These are phyloP conservation scores for Drosophila subsilvestris DNA, from an alignment of 2,888 invertebrate species.

Conservation along the genomic window DNA sequence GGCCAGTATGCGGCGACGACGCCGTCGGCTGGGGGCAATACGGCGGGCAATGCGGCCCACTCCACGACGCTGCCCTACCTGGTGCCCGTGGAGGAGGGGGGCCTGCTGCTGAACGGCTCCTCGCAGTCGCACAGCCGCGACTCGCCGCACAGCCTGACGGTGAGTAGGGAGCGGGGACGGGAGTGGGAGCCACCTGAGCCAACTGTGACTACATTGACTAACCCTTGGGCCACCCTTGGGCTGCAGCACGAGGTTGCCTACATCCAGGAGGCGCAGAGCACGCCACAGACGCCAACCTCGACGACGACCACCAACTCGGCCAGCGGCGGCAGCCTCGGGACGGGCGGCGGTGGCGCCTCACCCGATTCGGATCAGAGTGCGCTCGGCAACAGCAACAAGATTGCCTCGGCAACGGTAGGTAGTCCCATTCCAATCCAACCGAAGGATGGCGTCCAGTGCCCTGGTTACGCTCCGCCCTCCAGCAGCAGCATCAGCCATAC, in stretches of 20 bases:
- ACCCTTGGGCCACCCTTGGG: slow-evolving; percentile 41
- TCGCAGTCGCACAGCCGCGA: slow-evolving; percentile 85
- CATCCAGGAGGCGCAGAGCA: slow-evolving; percentile 83
- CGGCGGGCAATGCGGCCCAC: slow-evolving; percentile 81
- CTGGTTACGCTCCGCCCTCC: slow-evolving; percentile 37
- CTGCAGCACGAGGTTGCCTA: slow-evolving; percentile 83
- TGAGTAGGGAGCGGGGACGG: slow-evolving; percentile 83
- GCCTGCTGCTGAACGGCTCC: slow-evolving; percentile 86
- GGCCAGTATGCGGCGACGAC: slow-evolving; percentile 86
- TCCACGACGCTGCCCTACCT: slow-evolving; percentile 86
- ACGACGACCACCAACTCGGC: slow-evolving; percentile 87
- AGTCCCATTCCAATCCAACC: not conserved
- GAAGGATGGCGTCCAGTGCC: not conserved
- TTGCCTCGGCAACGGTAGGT: slow-evolving; percentile 96
- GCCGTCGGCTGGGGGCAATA: slow-evolving; percentile 73
- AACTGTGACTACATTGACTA: slow-evolving; percentile 56
- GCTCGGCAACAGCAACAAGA: slow-evolving; percentile 86
- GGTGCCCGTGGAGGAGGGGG: slow-evolving; percentile 89
- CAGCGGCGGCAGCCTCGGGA: slow-evolving; percentile 75
- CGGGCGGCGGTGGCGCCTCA: slow-evolving; percentile 77
- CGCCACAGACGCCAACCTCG: slow-evolving; percentile 85
- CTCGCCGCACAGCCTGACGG: slow-evolving; percentile 89
- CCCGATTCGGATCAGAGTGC: slow-evolving; percentile 79
- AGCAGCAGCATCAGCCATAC: slow-evolving; percentile 31
- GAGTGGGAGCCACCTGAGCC: slow-evolving; percentile 29